phyloP scores from a whole-genome alignment of 2,113 vertebrate genomes.

The Pycnonotus jocosus region DNA sequence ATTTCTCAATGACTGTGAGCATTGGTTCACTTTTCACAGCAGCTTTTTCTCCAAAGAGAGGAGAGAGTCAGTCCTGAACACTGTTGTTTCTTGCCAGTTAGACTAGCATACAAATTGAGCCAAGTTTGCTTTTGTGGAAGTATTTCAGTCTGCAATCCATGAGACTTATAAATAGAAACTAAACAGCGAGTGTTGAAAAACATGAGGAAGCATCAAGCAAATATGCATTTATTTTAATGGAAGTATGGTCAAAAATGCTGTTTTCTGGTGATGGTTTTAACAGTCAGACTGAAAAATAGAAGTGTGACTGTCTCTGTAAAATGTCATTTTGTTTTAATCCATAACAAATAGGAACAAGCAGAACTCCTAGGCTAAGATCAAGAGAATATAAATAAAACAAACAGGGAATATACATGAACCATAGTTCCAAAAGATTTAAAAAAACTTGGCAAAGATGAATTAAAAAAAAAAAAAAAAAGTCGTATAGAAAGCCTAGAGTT shows the following conservation, averaged over 20 bases:
- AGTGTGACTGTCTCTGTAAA: neutral
- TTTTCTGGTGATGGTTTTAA: neutral
- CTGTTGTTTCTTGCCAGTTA: conserved; percentile 27
- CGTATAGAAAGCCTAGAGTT: neutral
- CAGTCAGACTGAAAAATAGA: neutral
- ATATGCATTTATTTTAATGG: neutral
- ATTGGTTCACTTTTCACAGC: neutral
- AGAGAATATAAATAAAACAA: neutral
- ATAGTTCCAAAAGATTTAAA: neutral
- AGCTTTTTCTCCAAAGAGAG: neutral
- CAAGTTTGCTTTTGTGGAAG: conserved; percentile 9
- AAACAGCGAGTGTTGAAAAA: neutral
- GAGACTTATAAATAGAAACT: conserved; percentile 5
- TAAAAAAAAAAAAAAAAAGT: neutral
- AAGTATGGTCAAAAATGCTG: neutral
- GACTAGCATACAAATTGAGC: conserved; percentile 29
- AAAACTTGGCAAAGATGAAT: neutral
- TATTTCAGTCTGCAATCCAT: neutral
- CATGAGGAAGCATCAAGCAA: neutral
- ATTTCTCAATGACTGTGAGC: conserved; percentile 30
- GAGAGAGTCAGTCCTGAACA: neutral
- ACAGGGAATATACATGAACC: neutral
- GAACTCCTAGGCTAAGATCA: neutral
- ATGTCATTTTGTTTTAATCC: neutral
- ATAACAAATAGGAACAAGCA: neutral